Conservation (phyloP, 2,113 vertebrate genomes). For the Zosterops borbonicus region DNA sequence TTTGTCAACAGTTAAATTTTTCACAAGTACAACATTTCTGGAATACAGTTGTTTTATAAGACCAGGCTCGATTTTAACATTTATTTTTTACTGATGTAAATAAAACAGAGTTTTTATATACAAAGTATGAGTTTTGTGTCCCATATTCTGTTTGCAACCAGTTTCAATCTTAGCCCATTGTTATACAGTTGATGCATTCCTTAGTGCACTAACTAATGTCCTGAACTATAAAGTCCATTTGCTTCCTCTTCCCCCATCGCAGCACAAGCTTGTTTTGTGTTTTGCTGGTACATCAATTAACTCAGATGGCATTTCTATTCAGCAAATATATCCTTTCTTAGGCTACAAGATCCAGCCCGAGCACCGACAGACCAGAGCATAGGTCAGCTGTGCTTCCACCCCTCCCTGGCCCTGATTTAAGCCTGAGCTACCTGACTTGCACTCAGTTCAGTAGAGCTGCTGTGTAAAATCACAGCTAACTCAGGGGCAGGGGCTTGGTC, state of each 20-base stretch:
- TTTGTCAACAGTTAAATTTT: not conserved
- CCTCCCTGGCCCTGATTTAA: not conserved
- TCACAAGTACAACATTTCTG: not conserved
- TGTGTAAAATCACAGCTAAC: not conserved
- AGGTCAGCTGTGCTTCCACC: not conserved
- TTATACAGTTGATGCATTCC: not conserved
- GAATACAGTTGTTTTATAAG: conserved; percentile 8
- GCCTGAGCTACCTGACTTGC: not conserved
- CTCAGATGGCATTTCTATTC: not conserved
- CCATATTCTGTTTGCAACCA: not conserved
- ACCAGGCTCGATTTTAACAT: not conserved
- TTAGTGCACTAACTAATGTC: not conserved
- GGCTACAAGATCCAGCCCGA: not conserved
- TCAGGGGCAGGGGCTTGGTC: not conserved
- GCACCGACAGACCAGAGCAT: not conserved
- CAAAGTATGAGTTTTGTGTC: not conserved
- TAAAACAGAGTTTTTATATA: conserved; percentile 26
- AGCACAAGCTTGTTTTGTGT: not conserved
- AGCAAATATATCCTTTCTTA: not conserved
- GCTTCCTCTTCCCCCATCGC: not conserved
- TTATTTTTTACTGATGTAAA: conserved; percentile 44
- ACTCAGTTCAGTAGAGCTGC: not conserved
- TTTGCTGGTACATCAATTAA: conserved; percentile 2
- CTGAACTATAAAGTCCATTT: not conserved
- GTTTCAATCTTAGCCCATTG: not conserved